phyloP scores from a whole-genome alignment of 2,797 vertebrate genomes.

The Eutrigla gurnardus region DNA sequence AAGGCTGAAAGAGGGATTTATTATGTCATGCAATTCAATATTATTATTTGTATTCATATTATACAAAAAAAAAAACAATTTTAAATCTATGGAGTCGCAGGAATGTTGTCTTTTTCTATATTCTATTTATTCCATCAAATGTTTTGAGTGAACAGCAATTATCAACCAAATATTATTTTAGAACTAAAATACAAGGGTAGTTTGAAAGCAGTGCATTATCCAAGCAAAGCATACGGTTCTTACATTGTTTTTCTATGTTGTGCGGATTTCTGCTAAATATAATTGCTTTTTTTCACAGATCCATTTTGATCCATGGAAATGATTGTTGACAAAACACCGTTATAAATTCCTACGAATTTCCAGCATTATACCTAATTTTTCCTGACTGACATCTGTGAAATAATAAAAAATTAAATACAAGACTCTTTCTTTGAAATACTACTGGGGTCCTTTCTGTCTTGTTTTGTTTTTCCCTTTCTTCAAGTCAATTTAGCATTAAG shows the following conservation, averaged over 20 bases:
- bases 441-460: neutral
- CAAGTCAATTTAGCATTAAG: conserved; percentile 37
- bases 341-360: conserved; percentile 5
- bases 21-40: too few relatives aligned
- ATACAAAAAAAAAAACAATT: too few relatives aligned
- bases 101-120: neutral
- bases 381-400: conserved; percentile 25
- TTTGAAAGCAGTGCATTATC: neutral
- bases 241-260: neutral
- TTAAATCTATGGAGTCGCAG: too few relatives aligned
- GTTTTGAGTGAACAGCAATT: neutral
- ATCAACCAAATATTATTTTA: neutral
- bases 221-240: neutral
- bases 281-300: neutral
- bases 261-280: neutral
- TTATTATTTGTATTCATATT: too few relatives aligned
- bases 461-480: conserved; percentile 18
- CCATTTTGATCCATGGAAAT: neutral
- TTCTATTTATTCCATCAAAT: conserved; percentile 4
- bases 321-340: neutral
- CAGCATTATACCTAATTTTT: neutral
- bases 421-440: conserved; percentile 27
- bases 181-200: neutral
- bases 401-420: conserved; percentile 31
- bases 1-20: too few relatives aligned